These are phyloP conservation scores for Thinocorus orbignyianus DNA, from an alignment of 2,113 vertebrate species.

Conservation along the genomic window DNA sequence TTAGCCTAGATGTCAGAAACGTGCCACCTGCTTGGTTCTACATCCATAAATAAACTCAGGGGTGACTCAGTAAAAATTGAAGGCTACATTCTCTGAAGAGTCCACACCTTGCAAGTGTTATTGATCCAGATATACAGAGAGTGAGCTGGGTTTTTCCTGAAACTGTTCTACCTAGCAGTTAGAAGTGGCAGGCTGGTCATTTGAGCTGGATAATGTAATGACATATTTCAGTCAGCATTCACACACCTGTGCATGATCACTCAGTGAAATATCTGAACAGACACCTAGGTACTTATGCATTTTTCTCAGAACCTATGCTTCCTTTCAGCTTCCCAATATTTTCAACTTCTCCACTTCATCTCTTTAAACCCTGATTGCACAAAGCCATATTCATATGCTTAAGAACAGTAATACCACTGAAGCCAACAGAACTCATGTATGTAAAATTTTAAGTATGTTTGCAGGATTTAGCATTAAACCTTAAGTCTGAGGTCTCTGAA, in stretches of 20 bases:
- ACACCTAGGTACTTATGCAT: background rate
- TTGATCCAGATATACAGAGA: background rate
- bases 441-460: slow-evolving; percentile 20
- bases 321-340: background rate
- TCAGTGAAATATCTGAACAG: background rate
- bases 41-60: background rate
- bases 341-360: background rate
- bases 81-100: background rate
- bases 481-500: slow-evolving; percentile 17
- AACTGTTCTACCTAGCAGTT: background rate
- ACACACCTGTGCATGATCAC: background rate
- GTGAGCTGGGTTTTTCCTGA: background rate
- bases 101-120: background rate
- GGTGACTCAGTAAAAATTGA: background rate
- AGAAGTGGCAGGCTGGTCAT: background rate
- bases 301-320: background rate
- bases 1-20: background rate
- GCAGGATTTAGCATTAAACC: background rate
- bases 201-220: background rate
- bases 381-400: background rate
- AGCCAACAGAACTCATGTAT: background rate
- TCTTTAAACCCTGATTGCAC: background rate
- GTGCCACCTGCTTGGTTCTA: background rate
- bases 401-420: background rate
- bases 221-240: background rate